Percentiles rank a stretch among this genome's conserved stretches.
Evolutionary conservation across 2,888 invertebrate species (phyloP).

Genomic region (Cheilosia vulpina): DNA sequence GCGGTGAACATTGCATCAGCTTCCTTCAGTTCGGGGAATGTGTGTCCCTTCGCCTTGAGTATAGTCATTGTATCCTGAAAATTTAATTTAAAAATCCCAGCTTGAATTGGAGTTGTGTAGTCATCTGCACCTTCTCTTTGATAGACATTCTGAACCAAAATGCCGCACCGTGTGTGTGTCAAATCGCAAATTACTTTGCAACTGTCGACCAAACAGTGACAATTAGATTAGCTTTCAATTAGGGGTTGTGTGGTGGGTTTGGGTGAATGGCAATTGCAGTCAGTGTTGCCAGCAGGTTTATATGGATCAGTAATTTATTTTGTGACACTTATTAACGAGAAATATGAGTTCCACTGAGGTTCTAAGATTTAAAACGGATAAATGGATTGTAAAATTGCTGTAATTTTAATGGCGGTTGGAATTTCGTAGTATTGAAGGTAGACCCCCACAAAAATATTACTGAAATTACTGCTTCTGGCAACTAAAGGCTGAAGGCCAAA

Average conservation of each 20-base stretch:
- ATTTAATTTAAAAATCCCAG: constrained; percentile 8
- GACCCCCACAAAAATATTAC: no score
- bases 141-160: constrained; percentile 35
- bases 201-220: constrained; percentile 21
- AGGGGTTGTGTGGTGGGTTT: constrained; percentile 4
- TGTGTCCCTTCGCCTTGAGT: constrained; percentile 96
- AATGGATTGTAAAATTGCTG: no score
- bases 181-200: constrained; percentile 18
- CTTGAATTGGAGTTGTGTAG: constrained; percentile 1
- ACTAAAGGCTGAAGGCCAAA: no score
- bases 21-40: constrained; percentile 95
- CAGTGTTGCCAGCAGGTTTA: constrained; percentile 34
- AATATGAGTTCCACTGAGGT: not conserved
- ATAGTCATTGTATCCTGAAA: constrained; percentile 95
- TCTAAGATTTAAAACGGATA: not conserved
- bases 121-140: constrained; percentile 32
- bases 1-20: constrained; percentile 99
- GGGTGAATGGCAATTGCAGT: constrained; percentile 6
- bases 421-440: no score
- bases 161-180: constrained; percentile 6
- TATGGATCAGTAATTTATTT: not conserved
- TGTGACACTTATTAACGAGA: not conserved
- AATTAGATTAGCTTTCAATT: constrained; percentile 66
- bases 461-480: no score
- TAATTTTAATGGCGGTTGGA: no score